phyloP scores from a whole-genome alignment of 2,797 vertebrate genomes.

The Tinamus major region DNA sequence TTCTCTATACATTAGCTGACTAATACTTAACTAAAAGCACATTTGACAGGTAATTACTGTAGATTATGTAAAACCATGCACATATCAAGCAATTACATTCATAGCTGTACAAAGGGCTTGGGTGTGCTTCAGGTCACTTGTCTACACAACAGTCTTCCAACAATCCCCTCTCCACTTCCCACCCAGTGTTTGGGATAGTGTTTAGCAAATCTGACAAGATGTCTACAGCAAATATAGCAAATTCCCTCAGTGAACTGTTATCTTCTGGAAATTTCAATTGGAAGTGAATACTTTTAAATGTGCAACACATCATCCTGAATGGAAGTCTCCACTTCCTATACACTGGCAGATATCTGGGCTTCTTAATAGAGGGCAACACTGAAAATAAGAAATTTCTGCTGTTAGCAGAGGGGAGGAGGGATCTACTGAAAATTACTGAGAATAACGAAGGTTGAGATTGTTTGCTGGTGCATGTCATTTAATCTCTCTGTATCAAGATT shows the following conservation, averaged over 20 bases:
- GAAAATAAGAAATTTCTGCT: background rate
- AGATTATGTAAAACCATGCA: background rate
- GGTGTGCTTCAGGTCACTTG: constrained; percentile 11
- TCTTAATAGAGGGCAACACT: background rate
- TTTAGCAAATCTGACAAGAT: background rate
- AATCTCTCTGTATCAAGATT: background rate
- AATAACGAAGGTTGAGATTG: background rate
- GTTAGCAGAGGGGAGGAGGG: background rate
- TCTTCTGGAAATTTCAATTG: background rate
- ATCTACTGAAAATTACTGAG: background rate
- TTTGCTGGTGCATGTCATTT: background rate
- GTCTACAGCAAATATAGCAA: constrained; percentile 1
- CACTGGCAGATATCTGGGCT: background rate
- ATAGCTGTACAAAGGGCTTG: background rate
- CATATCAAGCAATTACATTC: background rate
- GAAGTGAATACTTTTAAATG: background rate
- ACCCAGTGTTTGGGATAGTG: background rate
- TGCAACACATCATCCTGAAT: background rate
- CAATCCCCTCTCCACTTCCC: background rate
- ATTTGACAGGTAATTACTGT: background rate
- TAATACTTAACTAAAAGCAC: background rate
- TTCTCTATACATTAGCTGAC: background rate
- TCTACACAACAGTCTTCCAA: background rate
- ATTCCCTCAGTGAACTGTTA: background rate
- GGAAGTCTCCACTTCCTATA: background rate